A percentile compares a stretch with the other conserved stretches of the same genome.
Evolutionary conservation across 30 jellyfish, hydroid and myxozoan genomes (phyloP).

Genomic region (Cassiopea xamachana): DNA sequence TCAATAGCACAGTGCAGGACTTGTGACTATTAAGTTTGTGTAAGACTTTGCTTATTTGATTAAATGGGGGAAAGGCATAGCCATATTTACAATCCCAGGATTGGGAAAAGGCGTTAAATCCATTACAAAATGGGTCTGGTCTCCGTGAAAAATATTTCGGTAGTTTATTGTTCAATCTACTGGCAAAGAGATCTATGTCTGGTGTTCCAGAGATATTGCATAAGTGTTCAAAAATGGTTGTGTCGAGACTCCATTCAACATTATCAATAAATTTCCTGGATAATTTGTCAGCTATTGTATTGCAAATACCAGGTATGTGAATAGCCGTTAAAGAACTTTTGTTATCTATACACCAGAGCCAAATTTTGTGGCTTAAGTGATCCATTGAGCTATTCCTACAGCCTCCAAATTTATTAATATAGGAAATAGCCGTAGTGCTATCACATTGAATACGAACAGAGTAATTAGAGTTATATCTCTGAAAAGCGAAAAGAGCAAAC

Average conservation of each 20-base stretch:
- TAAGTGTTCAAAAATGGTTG: neutral
- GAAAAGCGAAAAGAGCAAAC: conserved; percentile 6
- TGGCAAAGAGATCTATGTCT: conserved; percentile 29
- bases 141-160: conserved; percentile 15
- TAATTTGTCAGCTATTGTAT: conserved; percentile 22
- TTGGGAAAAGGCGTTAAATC: conserved; percentile 14
- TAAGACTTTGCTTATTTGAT: conserved; percentile 21
- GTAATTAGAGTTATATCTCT: neutral
- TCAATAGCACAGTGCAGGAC: conserved; percentile 2
- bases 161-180: conserved; percentile 20
- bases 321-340: conserved; percentile 10
- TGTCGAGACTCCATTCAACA: conserved; percentile 54
- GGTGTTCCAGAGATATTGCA: conserved; percentile 17
- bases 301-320: conserved; percentile 33
- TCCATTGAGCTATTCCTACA: neutral
- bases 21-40: conserved; percentile 10
- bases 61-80: conserved; percentile 64
- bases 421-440: conserved; percentile 8
- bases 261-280: conserved; percentile 29
- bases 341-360: conserved; percentile 27
- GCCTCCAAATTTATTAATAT: conserved; percentile 7
- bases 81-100: conserved; percentile 22
- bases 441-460: neutral
- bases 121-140: conserved; percentile 28
- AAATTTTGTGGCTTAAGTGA: neutral